These are phyloP conservation scores for Pygoscelis adeliae DNA, from an alignment of 2,113 vertebrate genomes.

Conservation along the genomic window DNA sequence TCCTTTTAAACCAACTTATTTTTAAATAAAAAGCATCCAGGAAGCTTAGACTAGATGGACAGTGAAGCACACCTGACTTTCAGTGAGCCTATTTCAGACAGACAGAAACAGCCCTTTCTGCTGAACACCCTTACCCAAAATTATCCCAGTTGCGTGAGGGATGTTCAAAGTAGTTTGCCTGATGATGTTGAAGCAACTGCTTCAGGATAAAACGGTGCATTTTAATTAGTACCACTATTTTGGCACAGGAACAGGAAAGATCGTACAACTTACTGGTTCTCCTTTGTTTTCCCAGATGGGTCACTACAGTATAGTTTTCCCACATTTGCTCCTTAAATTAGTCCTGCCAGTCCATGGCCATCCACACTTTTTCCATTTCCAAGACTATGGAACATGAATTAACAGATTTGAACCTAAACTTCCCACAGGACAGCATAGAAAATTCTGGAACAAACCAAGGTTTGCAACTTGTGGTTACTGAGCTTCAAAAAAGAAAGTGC, in stretches of 20 bases:
- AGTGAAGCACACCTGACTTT: background rate
- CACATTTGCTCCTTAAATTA: background rate
- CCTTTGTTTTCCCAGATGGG: background rate
- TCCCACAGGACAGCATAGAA: background rate
- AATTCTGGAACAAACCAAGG: background rate
- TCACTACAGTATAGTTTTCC: background rate
- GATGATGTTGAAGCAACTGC: background rate
- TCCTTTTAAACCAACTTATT: background rate
- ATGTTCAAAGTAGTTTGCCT: background rate
- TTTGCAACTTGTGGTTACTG: background rate
- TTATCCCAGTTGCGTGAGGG: rapidly evolving
- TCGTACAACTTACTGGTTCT: background rate
- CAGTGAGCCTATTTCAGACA: background rate
- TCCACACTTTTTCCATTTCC: background rate
- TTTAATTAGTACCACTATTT: background rate
- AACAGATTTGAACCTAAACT: background rate
- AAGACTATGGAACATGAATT: background rate
- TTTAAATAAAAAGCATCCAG: background rate
- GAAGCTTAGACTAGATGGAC: background rate
- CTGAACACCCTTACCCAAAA: background rate
- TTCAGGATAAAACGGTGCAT: background rate
- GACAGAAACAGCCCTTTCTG: background rate
- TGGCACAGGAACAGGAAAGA: background rate
- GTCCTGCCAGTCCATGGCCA: background rate
- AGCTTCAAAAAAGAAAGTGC: background rate